Base-by-base conservation (phyloP, 2,797 vertebrate species). In the Ambastaia sidthimunki region DNA sequence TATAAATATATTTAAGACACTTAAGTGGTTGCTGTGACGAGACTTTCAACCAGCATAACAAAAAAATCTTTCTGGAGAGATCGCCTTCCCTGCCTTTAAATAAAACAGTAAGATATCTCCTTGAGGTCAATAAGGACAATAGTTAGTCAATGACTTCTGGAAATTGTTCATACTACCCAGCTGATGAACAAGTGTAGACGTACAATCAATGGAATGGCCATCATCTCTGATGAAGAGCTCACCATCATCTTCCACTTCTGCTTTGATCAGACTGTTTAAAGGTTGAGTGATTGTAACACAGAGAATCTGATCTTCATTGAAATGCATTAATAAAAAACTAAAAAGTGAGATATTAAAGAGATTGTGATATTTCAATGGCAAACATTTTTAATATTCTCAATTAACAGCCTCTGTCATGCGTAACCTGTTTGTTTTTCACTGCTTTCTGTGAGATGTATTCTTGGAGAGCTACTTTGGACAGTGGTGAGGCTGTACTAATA, bases 401-500 rank as follows among this genome's bases (percentile, higher is more conserved):
- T 76, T 57, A 67, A 31, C n/a, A 47, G 25, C 63, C 16, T 18
- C 52, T 69, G 55, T 25, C 54, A 50, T 19, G 18, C 15, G n/a
- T n/a, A n/a, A n/a, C 10, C 23, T 74, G 71, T 48, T 12, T n/a
- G 3, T n/a, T 54, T n/a, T 54, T 19, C 18, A 12, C 52, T 55
- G 25, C 10, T 19, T 7, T 60, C 34, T 37, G 34, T 37, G 34
- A 37, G 60, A 37, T 70, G 68, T 50, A 55, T 28, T 57, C 74
- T 60, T 71, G 68, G 60, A 84, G 83, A 84, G 74, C 69, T 70
- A 78, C 81, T 86, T 78, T 85, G 82, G 71, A 70, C 80, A 80
- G 84, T 88, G 82, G 85, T 84, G 65, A 76, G 73, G 67, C 62
- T 71, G 71, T 68, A 72, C 83, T 90, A 86, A 90, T 75, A 63